A percentile compares a stretch with the other conserved stretches of the same genome.
Evolutionary conservation across 30 jellyfish, hydroid and myxozoan genomes (phyloP).

Genomic region (Aurelia sp.): DNA sequence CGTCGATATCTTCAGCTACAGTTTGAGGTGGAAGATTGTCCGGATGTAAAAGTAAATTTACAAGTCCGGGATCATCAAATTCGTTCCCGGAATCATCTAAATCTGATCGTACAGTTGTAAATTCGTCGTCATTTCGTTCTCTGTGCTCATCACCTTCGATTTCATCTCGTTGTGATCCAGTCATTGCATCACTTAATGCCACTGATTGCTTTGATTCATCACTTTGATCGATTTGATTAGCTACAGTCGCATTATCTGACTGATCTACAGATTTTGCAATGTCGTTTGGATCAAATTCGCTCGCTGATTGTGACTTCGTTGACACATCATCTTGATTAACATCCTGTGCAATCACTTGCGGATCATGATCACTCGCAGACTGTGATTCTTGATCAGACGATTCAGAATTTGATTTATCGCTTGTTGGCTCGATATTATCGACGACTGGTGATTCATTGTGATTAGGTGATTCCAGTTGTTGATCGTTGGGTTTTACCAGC

Average conservation of each 20-base stretch:
- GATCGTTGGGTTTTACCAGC: neutral
- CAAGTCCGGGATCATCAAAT: constrained; percentile 27
- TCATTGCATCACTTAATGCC: neutral
- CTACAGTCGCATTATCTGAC: neutral
- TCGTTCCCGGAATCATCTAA: neutral
- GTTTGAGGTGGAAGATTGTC: constrained; percentile 50
- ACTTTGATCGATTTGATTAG: constrained; percentile 5
- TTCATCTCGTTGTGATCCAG: constrained; percentile 26
- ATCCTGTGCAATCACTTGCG: too few species aligned
- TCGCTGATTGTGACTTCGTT: too few species aligned
- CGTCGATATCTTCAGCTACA: constrained; percentile 51
- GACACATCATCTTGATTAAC: too few species aligned
- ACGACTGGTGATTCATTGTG: neutral
- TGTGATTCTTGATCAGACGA: neutral
- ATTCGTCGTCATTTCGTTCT: constrained; percentile 18
- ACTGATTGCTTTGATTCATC: neutral
- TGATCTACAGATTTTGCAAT: too few species aligned
- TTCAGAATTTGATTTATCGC: neutral
- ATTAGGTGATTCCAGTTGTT: constrained; percentile 6
- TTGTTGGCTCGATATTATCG: neutral
- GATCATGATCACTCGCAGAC: neutral
- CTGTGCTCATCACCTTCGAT: constrained; percentile 17
- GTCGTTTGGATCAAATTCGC: too few species aligned
- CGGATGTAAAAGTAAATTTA: constrained; percentile 45
- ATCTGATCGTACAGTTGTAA: neutral